Evolutionary conservation across 2,113 vertebrate species (phyloP), one percentile per base, ranked within the genome.

Genomic region (Pteropus alecto): DNA sequence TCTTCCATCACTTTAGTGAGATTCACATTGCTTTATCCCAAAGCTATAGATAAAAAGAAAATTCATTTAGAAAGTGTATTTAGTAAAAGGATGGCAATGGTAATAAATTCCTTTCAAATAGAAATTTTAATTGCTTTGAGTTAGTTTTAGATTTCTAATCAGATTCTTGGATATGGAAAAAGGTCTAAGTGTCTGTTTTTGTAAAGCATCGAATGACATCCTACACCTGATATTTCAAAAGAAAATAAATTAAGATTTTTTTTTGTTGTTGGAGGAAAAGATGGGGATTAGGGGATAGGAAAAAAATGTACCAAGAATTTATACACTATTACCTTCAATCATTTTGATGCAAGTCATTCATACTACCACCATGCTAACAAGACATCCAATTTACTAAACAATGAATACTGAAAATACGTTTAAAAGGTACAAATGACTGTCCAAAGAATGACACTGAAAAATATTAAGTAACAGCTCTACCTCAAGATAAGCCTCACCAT

Each of bases 381-480:
- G 98, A 98, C 98, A 98, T 98, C 98, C 98, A 98, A 99, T 99
- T 99, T 98, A 98, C 98, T 98, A 99, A 99, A 99, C 98, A 99
- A 99, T 98, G 98, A 98, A 98, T 98, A 98, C 98, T 98, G 98
- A 98, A 99, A 99, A 98, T 98, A 99, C 98, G 83, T 98, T 98
- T 98, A 98, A 99, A 99, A 98, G 97, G 98, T 98, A 98, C 98
- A 99, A 99, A 99, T 98, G 98, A 99, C 98, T 98, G 98, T 98
- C 98, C 98, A 98, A 98, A 98, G 98, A 99, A 98, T 98, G 98
- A 99, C 98, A 99, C 98, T 98, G 98, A 98, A 99, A 99, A 99
- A 99, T 99, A 99, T 99, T 98, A 99, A 99, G 98, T 98, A 99
- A 99, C 98, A 98, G 98, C 98, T 98, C 98, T 98, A 98, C 98